These are phyloP conservation scores for Callyntrura sp. DNA, from an alignment of 2,888 invertebrate genomes.

Conservation along the genomic window DNA sequence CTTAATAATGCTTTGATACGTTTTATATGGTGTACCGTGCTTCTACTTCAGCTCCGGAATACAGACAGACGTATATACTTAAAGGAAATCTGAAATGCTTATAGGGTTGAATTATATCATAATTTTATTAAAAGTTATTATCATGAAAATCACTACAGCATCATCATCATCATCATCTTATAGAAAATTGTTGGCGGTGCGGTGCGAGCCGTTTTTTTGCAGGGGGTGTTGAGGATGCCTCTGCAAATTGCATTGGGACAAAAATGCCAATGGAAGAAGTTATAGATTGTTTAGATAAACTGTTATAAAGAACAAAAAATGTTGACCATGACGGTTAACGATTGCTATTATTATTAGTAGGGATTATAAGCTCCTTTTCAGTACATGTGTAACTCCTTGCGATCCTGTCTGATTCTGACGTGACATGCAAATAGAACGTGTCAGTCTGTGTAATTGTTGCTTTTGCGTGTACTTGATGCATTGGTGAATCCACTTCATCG, in stretches of 20 bases:
- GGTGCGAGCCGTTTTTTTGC: not conserved
- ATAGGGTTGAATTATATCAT: constrained; percentile 11
- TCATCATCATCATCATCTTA: constrained; percentile 30
- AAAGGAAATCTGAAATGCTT: not conserved
- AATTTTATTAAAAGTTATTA: not conserved
- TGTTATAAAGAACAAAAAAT: constrained; percentile 50
- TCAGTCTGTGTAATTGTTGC: constrained; percentile 45
- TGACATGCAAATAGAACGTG: constrained; percentile 66
- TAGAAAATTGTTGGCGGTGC: constrained; percentile 13
- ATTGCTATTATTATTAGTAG: constrained; percentile 22
- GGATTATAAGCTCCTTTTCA: constrained; percentile 29
- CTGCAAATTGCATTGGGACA: constrained; percentile 32
- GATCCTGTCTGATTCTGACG: constrained; percentile 7
- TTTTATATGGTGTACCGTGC: not conserved
- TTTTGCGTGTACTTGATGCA: constrained; percentile 48
- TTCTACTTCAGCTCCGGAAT: not conserved
- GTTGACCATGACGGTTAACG: constrained; percentile 67
- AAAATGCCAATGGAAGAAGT: constrained; percentile 3
- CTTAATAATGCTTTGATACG: not conserved
- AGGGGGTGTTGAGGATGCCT: constrained; percentile 17
- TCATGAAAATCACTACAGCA: not conserved
- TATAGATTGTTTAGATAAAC: constrained; percentile 53
- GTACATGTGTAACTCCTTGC: constrained; percentile 47
- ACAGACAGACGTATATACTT: constrained; percentile 30
- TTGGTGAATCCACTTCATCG: constrained; percentile 56